phyloP scores from a whole-genome alignment of 1,140 invertebrate species.

The Cylas formicarius region DNA sequence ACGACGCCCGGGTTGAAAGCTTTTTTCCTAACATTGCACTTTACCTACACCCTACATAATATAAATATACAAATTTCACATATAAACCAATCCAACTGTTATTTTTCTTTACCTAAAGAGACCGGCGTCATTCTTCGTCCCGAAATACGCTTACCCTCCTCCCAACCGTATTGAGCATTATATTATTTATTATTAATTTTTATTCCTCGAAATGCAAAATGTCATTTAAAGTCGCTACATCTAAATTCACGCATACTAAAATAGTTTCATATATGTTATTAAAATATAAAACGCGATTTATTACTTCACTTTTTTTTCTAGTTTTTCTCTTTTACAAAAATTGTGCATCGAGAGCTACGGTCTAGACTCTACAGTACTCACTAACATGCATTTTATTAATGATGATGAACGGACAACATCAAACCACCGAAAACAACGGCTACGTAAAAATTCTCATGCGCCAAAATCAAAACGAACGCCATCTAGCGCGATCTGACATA shows the following conservation, averaged over 20 bases:
- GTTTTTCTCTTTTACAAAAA: slow-evolving; percentile 22
- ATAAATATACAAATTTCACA: slow-evolving; percentile 8
- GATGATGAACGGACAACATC: slow-evolving; percentile 29
- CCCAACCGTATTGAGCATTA: slow-evolving; percentile 34
- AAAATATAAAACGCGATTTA: slow-evolving; percentile 41
- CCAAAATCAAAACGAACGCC: no score
- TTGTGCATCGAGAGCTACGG: slow-evolving; percentile 37
- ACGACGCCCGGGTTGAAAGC: slow-evolving; percentile 21
- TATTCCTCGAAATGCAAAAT: slow-evolving; percentile 8
- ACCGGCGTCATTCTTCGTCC: slow-evolving; percentile 27
- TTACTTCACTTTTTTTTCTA: slow-evolving; percentile 27
- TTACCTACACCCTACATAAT: slow-evolving; percentile 10
- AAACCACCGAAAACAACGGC: slow-evolving; percentile 30
- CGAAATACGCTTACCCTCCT: slow-evolving; percentile 21
- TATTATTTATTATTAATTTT: slow-evolving; percentile 27
- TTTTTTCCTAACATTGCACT: slow-evolving; percentile 19
- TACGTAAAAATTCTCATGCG: no score
- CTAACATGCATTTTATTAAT: slow-evolving; percentile 36
- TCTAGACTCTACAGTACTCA: slow-evolving; percentile 35
- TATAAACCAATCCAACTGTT: slow-evolving; percentile 2
- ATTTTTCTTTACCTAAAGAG: not conserved
- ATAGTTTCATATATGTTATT: slow-evolving; percentile 37
- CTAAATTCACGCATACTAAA: slow-evolving; percentile 37
- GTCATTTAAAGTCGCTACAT: slow-evolving; percentile 28
- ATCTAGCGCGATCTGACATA: no score